A percentile compares a stretch with the other conserved stretches of the same genome.
phyloP scores from a whole-genome alignment of 2,888 invertebrate genomes.

The Rotaria macrura region DNA sequence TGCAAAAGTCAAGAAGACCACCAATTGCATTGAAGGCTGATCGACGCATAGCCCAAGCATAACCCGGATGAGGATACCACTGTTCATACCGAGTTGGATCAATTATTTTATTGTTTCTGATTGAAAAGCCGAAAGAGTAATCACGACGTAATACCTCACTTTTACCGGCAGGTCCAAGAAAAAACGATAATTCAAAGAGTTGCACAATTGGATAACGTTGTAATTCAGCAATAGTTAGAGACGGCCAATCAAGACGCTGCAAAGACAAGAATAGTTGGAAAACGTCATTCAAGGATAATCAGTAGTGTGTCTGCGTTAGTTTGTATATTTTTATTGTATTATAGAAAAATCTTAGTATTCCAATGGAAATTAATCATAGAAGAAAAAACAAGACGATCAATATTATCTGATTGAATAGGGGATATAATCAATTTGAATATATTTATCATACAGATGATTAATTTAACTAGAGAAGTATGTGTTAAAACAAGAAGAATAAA shows the following conservation, averaged over 20 bases:
- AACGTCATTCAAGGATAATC: no score
- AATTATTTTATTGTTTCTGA: neutral
- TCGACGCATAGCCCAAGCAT: neutral
- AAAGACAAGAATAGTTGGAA: neutral
- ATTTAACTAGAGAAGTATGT: no score
- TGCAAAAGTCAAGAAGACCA: neutral
- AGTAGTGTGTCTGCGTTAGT: no score
- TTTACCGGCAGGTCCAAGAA: neutral
- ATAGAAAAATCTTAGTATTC: no score
- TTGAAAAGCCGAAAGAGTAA: neutral
- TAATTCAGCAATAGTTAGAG: neutral
- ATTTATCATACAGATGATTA: no score
- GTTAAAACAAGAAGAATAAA: no score
- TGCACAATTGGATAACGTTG: neutral
- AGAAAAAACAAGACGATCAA: no score
- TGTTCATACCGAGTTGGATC: neutral
- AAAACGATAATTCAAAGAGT: neutral
- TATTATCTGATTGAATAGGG: no score
- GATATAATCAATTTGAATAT: no score
- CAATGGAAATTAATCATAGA: no score
- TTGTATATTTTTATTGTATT: no score
- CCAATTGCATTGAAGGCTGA: neutral
- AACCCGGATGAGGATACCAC: slow-evolving; percentile 4
- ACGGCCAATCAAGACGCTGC: neutral
- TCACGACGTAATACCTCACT: neutral